These are phyloP conservation scores for Ceratosolen fusciceps DNA, from an alignment of 1,140 invertebrate species.

Conservation along the genomic window DNA sequence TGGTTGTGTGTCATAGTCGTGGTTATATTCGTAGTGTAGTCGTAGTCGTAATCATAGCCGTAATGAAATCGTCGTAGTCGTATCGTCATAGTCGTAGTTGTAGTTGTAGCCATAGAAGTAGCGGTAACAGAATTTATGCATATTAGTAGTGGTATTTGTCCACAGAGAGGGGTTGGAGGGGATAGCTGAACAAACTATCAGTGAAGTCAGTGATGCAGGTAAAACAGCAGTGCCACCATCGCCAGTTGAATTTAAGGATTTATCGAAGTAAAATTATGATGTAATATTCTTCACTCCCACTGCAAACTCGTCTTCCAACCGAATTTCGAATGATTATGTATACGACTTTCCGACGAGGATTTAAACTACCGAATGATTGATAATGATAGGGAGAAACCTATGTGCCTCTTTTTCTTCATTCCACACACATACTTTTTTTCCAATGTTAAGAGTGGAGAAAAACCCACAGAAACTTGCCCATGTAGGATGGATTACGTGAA, in stretches of 20 bases:
- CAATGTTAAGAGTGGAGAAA: conserved; percentile 3
- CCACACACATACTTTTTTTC: conserved; percentile 40
- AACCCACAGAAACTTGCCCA: neutral
- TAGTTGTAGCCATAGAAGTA: conserved; percentile 38
- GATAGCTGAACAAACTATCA: conserved; percentile 68
- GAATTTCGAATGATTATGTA: conserved; percentile 27
- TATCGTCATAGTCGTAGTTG: neutral
- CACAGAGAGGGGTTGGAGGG: neutral
- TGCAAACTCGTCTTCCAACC: conserved; percentile 49
- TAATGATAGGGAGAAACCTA: neutral
- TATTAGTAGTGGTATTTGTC: neutral
- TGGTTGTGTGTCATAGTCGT: no score
- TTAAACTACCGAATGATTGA: conserved; percentile 43
- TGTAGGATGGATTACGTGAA: no score
- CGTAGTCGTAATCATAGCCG: no score
- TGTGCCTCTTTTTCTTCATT: neutral
- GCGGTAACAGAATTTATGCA: neutral
- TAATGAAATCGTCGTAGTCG: no score
- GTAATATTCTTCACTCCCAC: conserved; percentile 66
- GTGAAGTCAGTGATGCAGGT: conserved; percentile 66
- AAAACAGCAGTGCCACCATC: conserved; percentile 65
- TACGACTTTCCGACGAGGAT: conserved; percentile 53
- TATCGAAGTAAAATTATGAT: conserved; percentile 71
- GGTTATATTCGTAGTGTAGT: no score
- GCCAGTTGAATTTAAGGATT: conserved; percentile 67